Percentiles rank a stretch among this genome's conserved stretches.
These are phyloP conservation scores for Cyanistes caeruleus DNA, from an alignment of 2,113 vertebrate genomes.

Conservation along the genomic window DNA sequence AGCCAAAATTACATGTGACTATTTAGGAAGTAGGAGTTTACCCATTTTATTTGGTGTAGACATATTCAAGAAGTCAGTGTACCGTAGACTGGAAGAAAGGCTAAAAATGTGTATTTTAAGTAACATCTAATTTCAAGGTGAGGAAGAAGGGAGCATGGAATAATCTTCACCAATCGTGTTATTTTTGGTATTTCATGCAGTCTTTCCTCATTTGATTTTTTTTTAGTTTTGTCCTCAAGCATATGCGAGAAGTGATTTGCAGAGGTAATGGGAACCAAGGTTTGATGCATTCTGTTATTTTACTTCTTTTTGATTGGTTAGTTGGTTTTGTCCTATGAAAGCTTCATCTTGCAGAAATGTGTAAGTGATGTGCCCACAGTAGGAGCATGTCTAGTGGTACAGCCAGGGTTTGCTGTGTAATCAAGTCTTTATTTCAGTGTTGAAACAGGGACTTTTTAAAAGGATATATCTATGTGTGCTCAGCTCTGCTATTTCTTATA, in stretches of 20 bases:
- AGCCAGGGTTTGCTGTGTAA: accelerated
- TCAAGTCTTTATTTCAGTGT: neutral
- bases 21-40: neutral
- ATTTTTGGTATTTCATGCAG: neutral
- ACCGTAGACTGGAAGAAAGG: neutral
- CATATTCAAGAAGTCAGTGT: neutral
- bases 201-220: neutral
- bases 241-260: neutral
- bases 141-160: neutral
- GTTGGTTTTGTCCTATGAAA: neutral
- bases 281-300: neutral
- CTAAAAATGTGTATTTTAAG: neutral
- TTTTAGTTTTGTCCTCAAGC: neutral
- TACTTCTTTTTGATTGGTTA: neutral
- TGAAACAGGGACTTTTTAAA: neutral
- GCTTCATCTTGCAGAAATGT: neutral
- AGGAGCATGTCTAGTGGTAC: neutral
- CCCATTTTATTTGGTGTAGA: neutral
- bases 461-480: neutral
- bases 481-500: neutral
- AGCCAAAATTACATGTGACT: neutral
- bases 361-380: neutral
- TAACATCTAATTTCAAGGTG: neutral
- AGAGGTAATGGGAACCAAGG: neutral
- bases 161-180: neutral